These are phyloP conservation scores for Platynereis dumerilii DNA, from an alignment of 2,888 invertebrate genomes.

Conservation along the genomic window DNA sequence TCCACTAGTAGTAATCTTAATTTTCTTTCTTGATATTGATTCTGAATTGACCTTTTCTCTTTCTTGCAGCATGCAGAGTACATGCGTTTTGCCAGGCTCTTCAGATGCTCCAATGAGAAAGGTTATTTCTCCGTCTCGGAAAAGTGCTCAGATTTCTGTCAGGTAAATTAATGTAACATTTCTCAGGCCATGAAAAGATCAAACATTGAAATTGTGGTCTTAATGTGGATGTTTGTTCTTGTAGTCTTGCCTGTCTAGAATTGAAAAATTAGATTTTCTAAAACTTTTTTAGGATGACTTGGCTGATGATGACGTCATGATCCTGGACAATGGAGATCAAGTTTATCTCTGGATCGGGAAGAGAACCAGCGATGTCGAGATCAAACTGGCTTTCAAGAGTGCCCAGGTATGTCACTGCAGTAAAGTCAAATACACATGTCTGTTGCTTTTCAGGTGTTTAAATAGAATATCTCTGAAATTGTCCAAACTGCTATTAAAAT, in stretches of 20 bases:
- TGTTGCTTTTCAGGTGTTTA: too few species aligned
- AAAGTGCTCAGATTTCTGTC: constrained; percentile 97
- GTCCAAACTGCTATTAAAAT: too few species aligned
- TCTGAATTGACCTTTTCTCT: background rate
- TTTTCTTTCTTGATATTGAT: background rate
- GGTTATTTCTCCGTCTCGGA: constrained; percentile 99
- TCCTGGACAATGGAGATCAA: constrained; percentile 96
- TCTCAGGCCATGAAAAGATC: background rate
- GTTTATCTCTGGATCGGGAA: constrained; percentile 98
- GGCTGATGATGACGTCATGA: constrained; percentile 99
- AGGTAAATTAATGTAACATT: constrained; percentile 71
- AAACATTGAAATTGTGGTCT: too few species aligned
- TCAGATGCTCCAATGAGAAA: constrained; percentile 98
- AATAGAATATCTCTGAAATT: too few species aligned
- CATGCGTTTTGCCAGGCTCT: constrained; percentile 90
- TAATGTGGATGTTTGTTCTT: too few species aligned
- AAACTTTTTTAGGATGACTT: constrained; percentile 82
- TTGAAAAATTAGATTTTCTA: too few species aligned
- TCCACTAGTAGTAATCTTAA: background rate
- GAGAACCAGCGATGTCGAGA: constrained; percentile 97
- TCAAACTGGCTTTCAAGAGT: constrained; percentile 93
- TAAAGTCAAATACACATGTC: too few species aligned
- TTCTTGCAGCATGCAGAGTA: constrained; percentile 77
- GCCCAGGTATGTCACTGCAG: constrained; percentile 76
- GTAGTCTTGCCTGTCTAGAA: too few species aligned